Conservation (phyloP, 2,113 vertebrate species). For the Hucho hucho region DNA sequence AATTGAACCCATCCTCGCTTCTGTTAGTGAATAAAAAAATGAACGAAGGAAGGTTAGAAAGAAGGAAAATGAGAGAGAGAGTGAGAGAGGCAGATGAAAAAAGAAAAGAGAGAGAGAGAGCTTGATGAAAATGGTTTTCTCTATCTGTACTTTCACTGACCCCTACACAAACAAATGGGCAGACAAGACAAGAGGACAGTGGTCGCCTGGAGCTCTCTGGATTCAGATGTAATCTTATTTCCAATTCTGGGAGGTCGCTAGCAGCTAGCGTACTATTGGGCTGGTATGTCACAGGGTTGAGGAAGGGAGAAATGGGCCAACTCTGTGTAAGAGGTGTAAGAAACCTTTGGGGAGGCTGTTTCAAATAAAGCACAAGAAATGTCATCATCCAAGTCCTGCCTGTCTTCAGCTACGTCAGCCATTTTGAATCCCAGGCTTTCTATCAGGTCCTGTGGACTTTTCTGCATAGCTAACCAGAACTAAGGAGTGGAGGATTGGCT, state of each 20-base stretch:
- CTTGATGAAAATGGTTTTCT: background rate
- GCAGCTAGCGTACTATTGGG: background rate
- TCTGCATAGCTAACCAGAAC: conserved; percentile 32
- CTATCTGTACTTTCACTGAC: background rate
- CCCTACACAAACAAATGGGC: background rate
- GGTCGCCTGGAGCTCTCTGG: background rate
- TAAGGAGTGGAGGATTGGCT: background rate
- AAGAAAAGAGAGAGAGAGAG: no score
- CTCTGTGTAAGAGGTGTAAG: background rate
- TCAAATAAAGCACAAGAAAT: background rate
- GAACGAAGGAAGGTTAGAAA: no score
- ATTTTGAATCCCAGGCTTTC: background rate
- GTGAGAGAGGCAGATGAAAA: no score
- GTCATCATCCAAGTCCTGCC: background rate
- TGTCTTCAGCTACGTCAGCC: background rate
- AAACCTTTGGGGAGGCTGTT: background rate
- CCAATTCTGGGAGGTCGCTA: background rate
- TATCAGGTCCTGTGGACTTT: background rate
- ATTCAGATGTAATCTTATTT: background rate
- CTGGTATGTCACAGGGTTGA: background rate
- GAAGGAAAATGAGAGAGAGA: no score
- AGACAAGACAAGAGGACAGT: background rate
- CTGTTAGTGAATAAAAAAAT: background rate
- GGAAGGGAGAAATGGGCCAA: background rate
- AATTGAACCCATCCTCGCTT: no score